These are phyloP conservation scores for Ctenoplectra terminalis DNA, from an alignment of 1,140 invertebrate genomes.

Conservation along the genomic window DNA sequence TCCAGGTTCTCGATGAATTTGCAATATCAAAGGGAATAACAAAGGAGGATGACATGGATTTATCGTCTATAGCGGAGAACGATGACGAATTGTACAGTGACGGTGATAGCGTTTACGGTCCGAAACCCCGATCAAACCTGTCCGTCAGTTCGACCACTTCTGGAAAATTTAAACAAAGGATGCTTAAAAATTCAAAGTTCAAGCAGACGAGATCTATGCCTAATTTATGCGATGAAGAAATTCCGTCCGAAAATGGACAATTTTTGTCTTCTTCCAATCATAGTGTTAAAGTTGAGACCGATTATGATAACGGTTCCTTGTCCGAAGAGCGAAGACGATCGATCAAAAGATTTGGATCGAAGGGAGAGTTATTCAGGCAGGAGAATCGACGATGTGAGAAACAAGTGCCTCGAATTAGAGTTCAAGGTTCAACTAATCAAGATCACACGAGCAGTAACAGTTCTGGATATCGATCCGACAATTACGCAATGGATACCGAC, in stretches of 20 bases:
- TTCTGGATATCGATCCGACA: conserved; percentile 84
- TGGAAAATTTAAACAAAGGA: background rate
- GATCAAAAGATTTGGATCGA: background rate
- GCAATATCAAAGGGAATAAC: no score
- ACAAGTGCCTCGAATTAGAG: conserved; percentile 32
- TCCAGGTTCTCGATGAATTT: conserved; percentile 82
- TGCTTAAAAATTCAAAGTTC: background rate
- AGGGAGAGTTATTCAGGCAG: background rate
- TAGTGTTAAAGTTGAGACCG: conserved; percentile 17
- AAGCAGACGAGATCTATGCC: conserved; percentile 26
- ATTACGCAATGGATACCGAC: conserved; percentile 83
- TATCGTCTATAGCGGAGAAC: conserved; percentile 53
- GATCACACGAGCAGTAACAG: conserved; percentile 84
- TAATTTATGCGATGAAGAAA: conserved; percentile 51
- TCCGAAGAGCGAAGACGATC: background rate
- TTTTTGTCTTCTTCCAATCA: background rate
- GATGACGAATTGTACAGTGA: conserved; percentile 66
- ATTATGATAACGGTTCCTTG: conserved; percentile 36
- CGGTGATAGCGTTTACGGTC: conserved; percentile 60
- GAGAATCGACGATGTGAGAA: background rate
- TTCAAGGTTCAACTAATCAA: conserved; percentile 20
- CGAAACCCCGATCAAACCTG: conserved; percentile 8
- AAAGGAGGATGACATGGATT: conserved; percentile 68
- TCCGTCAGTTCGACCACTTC: background rate
- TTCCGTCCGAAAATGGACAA: conserved; percentile 20